Percentiles rank a stretch among this genome's conserved stretches.
These are phyloP conservation scores for Molossus alvarezi DNA, from an alignment of 2,797 vertebrate species.

Conservation along the genomic window DNA sequence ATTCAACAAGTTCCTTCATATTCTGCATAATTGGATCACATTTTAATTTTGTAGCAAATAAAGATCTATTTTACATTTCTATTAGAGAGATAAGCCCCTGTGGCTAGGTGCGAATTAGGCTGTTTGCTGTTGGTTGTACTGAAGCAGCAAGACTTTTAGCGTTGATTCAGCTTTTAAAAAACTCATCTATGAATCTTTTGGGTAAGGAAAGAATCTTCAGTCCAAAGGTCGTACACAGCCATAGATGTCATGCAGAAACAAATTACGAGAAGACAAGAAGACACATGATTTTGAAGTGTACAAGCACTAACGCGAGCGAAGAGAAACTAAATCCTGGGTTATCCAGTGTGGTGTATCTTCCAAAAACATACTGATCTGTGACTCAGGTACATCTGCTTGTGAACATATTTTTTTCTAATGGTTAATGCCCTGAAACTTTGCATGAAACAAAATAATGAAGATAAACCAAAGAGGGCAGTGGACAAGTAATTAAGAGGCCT, in stretches of 20 bases:
- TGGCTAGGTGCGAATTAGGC: slow-evolving; percentile 65
- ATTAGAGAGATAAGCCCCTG: slow-evolving; percentile 70
- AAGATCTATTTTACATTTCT: slow-evolving; percentile 80
- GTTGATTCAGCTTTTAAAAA: not conserved
- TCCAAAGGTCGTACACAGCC: not conserved
- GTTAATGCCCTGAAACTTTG: not conserved
- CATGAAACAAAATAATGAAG: slow-evolving; percentile 30
- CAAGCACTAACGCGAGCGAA: not conserved
- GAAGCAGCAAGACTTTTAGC: slow-evolving; percentile 2
- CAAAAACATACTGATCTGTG: not conserved
- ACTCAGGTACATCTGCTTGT: not conserved
- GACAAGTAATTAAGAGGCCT: not conserved
- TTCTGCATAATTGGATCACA: slow-evolving; percentile 77
- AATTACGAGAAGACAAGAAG: not conserved
- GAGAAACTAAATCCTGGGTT: not conserved
- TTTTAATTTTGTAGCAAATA: slow-evolving; percentile 81
- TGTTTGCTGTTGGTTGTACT: slow-evolving; percentile 44
- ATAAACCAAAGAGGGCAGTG: not conserved
- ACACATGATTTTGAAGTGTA: not conserved
- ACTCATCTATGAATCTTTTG: slow-evolving; percentile 14
- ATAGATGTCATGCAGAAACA: slow-evolving; percentile 40
- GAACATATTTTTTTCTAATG: slow-evolving; percentile 14
- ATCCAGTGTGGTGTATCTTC: not conserved
- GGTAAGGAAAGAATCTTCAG: not conserved
- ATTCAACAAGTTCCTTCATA: slow-evolving; percentile 73